Evolutionary conservation across 2,888 invertebrate species (phyloP).

Genomic region (Sclerodermus sp.): DNA sequence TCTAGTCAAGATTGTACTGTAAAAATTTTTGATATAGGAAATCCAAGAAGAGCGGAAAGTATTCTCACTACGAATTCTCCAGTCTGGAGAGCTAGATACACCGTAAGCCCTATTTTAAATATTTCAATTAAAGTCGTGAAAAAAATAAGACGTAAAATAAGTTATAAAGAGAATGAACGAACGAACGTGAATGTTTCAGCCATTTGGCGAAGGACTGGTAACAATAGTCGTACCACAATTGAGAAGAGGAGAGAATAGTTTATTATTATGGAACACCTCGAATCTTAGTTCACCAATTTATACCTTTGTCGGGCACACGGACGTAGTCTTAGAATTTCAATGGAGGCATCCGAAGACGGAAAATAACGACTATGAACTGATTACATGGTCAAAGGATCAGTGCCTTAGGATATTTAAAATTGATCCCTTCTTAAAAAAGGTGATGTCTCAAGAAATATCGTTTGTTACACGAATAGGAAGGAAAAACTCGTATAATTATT

Average conservation of each 20-base stretch:
- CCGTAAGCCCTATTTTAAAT: slow-evolving; percentile 59
- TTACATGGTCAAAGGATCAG: slow-evolving; percentile 96
- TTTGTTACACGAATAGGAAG: not conserved
- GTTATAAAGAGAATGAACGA: slow-evolving; percentile 7
- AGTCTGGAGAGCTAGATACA: slow-evolving; percentile 91
- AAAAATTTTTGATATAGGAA: slow-evolving; percentile 90
- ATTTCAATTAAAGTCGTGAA: not conserved
- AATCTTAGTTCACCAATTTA: slow-evolving; percentile 78
- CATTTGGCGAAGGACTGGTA: slow-evolving; percentile 88
- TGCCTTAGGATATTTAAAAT: slow-evolving; percentile 89
- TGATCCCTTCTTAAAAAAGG: slow-evolving; percentile 80
- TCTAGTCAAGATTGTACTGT: slow-evolving; percentile 95
- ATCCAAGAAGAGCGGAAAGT: slow-evolving; percentile 81
- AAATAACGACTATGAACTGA: slow-evolving; percentile 75
- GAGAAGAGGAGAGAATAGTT: slow-evolving; percentile 82
- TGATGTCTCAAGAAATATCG: slow-evolving; percentile 25
- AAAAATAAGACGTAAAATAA: no score
- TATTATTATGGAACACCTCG: slow-evolving; percentile 76
- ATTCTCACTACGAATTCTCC: slow-evolving; percentile 82
- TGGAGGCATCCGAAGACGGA: slow-evolving; percentile 77
- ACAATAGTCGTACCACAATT: slow-evolving; percentile 92
- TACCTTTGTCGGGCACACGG: slow-evolving; percentile 91
- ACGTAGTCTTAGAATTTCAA: slow-evolving; percentile 92
- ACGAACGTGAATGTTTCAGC: slow-evolving; percentile 59
- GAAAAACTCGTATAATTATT: slow-evolving; percentile 4